Base-by-base conservation (phyloP, 2,888 invertebrate genomes). In the Heliconius aoede region DNA sequence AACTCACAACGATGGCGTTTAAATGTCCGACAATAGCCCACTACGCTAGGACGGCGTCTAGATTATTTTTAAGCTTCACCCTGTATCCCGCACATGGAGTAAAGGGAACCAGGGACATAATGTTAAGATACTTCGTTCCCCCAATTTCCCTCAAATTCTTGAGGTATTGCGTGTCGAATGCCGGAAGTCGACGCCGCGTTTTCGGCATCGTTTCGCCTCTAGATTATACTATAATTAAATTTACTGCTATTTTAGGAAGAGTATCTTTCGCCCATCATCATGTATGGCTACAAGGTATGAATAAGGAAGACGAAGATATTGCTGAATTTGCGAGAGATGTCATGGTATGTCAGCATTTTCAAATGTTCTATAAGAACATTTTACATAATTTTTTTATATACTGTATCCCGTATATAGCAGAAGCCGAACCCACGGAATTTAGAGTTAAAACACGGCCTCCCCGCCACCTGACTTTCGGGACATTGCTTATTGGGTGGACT, bases 211-310 rank as follows among this genome's bases (percentile, higher is more conserved):
- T 55, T 21, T 11, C 4, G 55, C n/a, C 55, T 55, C n/a, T 11
- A 55, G 3, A 55, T n/a, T 55, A n/a, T 13, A 60, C 13, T 60
- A 15, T 60, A 28, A 28, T 61, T 15, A 18, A 18, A 28, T 24
- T 15, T 24, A n/a, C n/a, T 65, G 32, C 5, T 36, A 36, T 36
- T 65, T 11, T 36, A 65, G 64, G 64, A 15, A 65, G 15, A 36
- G 64, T 65, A 11, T 65, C 64, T 24, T 65, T 36, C 36, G 4
- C 64, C 64, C 64, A 65, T 24, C 36, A 24, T 7, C 64, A 65
- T n/a, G 0, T 36, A 36, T 65, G 64, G 64, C 21, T 65, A 24
- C 64, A 65, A 7, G 15, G 7, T 15, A 24, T 13, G 13, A 36
- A 24, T 7, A 15, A n/a, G 3, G 36, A 65, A 36, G 64, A 65